Conservation (phyloP, 2,113 vertebrate genomes). For the Xiphophorus maculatus region DNA sequence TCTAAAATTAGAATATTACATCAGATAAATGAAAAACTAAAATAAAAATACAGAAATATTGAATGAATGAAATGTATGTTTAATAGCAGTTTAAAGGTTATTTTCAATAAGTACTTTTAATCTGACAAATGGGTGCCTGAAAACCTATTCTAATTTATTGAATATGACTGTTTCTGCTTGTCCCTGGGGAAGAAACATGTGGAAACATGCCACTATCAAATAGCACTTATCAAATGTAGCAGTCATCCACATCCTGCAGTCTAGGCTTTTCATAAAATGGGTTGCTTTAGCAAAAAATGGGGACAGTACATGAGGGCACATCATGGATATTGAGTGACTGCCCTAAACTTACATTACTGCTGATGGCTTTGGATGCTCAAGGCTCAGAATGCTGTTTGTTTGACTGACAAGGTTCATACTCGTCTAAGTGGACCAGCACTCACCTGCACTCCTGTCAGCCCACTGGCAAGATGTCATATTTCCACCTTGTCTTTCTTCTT, state of each 20-base stretch:
- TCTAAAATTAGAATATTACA: too few relatives aligned
- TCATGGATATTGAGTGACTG: constrained; percentile 21
- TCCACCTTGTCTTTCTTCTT: constrained; percentile 34
- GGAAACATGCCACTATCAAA: not conserved
- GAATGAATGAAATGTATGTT: too few relatives aligned
- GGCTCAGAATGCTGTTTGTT: constrained; percentile 46
- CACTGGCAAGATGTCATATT: constrained; percentile 47
- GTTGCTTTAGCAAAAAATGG: constrained; percentile 25
- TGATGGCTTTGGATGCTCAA: constrained; percentile 37
- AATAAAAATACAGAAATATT: too few relatives aligned
- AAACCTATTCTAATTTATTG: too few relatives aligned
- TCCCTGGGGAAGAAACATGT: not conserved
- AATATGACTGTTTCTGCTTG: not conserved
- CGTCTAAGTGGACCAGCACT: constrained; percentile 44
- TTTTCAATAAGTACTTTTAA: too few relatives aligned
- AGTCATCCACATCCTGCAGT: constrained; percentile 15
- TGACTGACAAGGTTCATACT: constrained; percentile 31
- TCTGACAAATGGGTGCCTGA: too few relatives aligned
- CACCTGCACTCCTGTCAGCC: constrained; percentile 60
- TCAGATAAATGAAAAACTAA: too few relatives aligned
- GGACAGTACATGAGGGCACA: constrained; percentile 28
- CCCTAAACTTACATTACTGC: constrained; percentile 5
- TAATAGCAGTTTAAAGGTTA: too few relatives aligned
- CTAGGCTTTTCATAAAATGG: not conserved
- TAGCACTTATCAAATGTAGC: constrained; percentile 1